Evolutionary conservation across 2,888 invertebrate genomes (phyloP).

Genomic region (Mesopsocus fuscifrons): DNA sequence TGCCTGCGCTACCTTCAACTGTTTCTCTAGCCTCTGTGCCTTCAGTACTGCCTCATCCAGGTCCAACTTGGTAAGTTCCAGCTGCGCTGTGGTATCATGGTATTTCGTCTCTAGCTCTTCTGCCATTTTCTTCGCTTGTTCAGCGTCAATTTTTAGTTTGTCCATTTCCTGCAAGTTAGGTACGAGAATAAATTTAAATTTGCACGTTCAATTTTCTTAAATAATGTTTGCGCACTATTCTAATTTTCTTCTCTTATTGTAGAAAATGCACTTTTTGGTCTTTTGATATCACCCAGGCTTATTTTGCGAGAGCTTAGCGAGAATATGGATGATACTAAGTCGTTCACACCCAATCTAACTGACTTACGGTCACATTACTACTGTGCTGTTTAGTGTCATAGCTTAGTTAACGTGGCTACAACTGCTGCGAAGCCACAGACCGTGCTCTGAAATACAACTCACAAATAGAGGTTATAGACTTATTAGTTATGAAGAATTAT

Average conservation of each 20-base stretch:
- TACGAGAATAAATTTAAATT: background rate
- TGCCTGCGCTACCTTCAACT: conserved; percentile 41
- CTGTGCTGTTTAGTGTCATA: no score
- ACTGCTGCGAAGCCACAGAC: no score
- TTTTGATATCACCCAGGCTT: no score
- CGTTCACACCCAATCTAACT: no score
- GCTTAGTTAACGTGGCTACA: no score
- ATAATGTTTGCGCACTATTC: background rate
- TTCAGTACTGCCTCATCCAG: conserved; percentile 62
- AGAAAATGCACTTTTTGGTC: background rate
- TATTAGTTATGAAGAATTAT: no score
- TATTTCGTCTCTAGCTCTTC: conserved; percentile 68
- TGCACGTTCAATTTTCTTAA: background rate
- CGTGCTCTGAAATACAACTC: no score
- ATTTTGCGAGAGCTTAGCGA: no score
- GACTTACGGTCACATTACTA: no score
- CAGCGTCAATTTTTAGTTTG: conserved; percentile 50
- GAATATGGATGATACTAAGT: no score
- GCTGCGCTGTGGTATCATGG: conserved; percentile 50
- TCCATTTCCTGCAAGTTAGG: conserved; percentile 14
- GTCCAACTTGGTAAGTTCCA: conserved; percentile 53
- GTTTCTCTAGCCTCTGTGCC: conserved; percentile 58
- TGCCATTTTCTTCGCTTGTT: conserved; percentile 54
- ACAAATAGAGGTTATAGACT: no score
- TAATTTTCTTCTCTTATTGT: background rate